phyloP scores from a whole-genome alignment of 1,140 invertebrate species.

The Cyclina sinensis region DNA sequence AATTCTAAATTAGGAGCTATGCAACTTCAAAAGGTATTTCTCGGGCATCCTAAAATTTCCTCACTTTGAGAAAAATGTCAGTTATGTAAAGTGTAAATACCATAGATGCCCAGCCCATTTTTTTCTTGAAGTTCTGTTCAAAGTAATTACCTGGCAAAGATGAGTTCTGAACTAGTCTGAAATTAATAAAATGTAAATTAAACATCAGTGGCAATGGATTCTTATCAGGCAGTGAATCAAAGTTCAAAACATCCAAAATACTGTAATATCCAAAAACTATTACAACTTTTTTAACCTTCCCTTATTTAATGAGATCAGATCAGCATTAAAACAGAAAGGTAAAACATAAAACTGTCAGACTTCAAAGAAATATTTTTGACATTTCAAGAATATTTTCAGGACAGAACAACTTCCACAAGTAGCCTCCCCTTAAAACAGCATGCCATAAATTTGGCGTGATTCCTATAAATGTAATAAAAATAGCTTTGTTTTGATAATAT shows the following conservation, averaged over 20 bases:
- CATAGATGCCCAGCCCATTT: background rate
- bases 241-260: background rate
- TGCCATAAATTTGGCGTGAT: background rate
- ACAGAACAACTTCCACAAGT: background rate
- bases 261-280: background rate
- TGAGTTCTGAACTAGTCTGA: background rate
- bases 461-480: background rate
- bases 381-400: background rate
- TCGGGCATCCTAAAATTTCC: background rate
- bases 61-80: background rate
- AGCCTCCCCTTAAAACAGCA: background rate
- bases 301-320: slow-evolving; percentile 7
- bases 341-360: slow-evolving; percentile 17
- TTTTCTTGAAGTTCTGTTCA: background rate
- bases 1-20: too few relatives aligned
- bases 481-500: background rate
- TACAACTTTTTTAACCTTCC: slow-evolving; percentile 9
- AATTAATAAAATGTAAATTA: slow-evolving; percentile 1
- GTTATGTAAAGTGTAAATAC: too few relatives aligned
- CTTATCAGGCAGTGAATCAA: slow-evolving; percentile 20
- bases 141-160: background rate
- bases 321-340: background rate
- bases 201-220: background rate
- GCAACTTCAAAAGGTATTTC: too few relatives aligned
- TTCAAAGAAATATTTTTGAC: slow-evolving; percentile 41